Evolutionary conservation across 2,113 vertebrate species (phyloP).

Genomic region (Nyctereutes procyonoides): DNA sequence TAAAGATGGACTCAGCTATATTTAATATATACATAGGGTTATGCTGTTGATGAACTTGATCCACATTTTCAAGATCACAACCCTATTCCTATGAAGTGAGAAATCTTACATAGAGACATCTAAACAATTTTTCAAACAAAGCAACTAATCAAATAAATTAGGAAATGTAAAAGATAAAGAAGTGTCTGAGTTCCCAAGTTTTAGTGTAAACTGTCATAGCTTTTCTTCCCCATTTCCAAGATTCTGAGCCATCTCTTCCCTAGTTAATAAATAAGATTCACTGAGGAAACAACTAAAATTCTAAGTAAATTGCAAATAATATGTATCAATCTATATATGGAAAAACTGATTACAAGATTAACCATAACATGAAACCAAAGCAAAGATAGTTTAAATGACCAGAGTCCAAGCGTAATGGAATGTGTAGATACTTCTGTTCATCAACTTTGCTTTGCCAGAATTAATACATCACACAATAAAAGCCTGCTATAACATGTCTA

Average conservation of each 20-base stretch:
- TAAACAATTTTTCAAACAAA: conserved; percentile 30
- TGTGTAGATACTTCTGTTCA: not conserved
- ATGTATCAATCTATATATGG: not conserved
- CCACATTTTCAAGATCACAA: not conserved
- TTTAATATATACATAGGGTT: not conserved
- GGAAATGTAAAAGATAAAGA: not conserved
- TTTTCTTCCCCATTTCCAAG: not conserved
- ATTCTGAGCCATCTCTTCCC: not conserved
- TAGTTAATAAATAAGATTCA: not conserved
- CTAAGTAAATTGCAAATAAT: conserved; percentile 45
- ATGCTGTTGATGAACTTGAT: not conserved
- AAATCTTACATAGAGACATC: not conserved
- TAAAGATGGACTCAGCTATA: not conserved
- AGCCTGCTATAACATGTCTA: not conserved
- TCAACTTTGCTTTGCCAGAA: not conserved
- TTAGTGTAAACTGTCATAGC: not conserved
- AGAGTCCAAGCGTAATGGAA: not conserved
- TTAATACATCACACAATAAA: conserved; percentile 9
- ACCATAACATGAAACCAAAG: not conserved
- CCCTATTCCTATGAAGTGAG: not conserved
- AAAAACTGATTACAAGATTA: conserved; percentile 17
- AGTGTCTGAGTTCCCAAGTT: not conserved
- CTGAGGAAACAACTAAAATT: conserved; percentile 35
- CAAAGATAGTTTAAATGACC: not conserved
- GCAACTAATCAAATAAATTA: conserved; percentile 17